Percentiles rank a stretch among this genome's conserved stretches.
Conservation (phyloP, 2,113 vertebrate genomes). For the Xerus inauris region DNA sequence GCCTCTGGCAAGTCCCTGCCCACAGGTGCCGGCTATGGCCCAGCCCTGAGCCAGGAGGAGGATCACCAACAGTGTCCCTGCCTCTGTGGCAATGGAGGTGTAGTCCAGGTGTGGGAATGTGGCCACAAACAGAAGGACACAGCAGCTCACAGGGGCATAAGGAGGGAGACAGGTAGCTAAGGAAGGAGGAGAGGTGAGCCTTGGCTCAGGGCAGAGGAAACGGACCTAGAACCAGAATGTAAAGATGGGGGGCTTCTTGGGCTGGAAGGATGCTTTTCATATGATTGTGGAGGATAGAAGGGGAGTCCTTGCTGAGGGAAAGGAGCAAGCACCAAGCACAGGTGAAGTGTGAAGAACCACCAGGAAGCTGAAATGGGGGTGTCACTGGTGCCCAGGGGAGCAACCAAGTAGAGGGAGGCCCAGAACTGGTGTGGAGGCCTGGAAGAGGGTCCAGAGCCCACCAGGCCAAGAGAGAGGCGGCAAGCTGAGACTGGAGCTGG, state of each 20-base stretch:
- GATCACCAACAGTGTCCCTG: neutral
- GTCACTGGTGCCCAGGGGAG: neutral
- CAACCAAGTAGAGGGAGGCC: neutral
- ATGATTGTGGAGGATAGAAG: neutral
- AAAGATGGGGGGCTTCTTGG: neutral
- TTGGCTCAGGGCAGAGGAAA: neutral
- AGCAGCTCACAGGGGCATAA: accelerated
- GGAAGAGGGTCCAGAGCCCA: neutral
- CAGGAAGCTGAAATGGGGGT: neutral
- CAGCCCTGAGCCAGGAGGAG: neutral
- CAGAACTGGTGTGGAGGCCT: neutral
- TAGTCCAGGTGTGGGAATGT: neutral
- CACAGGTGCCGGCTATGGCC: neutral
- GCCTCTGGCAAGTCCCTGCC: accelerated
- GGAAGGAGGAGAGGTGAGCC: neutral
- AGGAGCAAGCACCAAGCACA: neutral
- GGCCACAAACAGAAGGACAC: neutral
- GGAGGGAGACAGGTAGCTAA: neutral
- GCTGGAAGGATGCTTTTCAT: neutral
- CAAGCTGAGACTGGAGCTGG: neutral
- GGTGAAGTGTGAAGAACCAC: accelerated
- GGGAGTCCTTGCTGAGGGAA: neutral
- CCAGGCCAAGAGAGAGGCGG: neutral
- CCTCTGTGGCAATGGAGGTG: neutral
- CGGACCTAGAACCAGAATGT: neutral